Evolutionary conservation across 2,797 vertebrate species (phyloP), one percentile per base, ranked within the genome.

Genomic region (Arnoldichthys spilopterus): DNA sequence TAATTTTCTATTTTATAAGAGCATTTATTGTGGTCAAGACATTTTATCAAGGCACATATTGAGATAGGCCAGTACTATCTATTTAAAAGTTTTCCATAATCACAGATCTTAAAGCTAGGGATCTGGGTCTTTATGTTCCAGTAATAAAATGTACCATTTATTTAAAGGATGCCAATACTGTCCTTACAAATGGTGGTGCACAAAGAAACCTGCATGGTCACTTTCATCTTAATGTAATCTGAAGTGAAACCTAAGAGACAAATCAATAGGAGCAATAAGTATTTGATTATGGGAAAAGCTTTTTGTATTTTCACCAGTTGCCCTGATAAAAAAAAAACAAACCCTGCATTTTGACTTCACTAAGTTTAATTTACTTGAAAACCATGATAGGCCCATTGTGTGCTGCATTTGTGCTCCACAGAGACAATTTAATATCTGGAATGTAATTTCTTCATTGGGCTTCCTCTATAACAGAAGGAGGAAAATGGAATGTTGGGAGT

Each of bases 381-480:
- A 61, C 43, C 34, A 22, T 72, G 75, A 58, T 71, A 64, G 54
- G 64, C 56, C 58, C 26, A 34, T 26, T 30, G 28, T 47, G 74
- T 32, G 59, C 78, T 74, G 63, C 34, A 85, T 85, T 22, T 58
- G 66, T 54, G 71, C 59, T 74, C 59, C 72, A 54, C 74, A 32
- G 62, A 70, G 79, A 62, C 76, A 72, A 81, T 80, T 79, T 77
- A 45, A 81, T 87, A 84, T 83, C 72, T 72, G 72, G 45, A 58
- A 62, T 82, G 16, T 72, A 81, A 76, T 81, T 81, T 81, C 80
- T 81, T 85, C 68, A 75, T 81, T 56, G 68, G 62, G 70, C 56
- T 74, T 11, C 24, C 49, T 24, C 70, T 37, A 59, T 71, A 73
- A 74, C 68, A 51, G 70, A 8, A 66, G 56, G 40, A 56, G 32